These are phyloP conservation scores for Agonum fuliginosum DNA, from an alignment of 2,888 invertebrate species.

Conservation along the genomic window DNA sequence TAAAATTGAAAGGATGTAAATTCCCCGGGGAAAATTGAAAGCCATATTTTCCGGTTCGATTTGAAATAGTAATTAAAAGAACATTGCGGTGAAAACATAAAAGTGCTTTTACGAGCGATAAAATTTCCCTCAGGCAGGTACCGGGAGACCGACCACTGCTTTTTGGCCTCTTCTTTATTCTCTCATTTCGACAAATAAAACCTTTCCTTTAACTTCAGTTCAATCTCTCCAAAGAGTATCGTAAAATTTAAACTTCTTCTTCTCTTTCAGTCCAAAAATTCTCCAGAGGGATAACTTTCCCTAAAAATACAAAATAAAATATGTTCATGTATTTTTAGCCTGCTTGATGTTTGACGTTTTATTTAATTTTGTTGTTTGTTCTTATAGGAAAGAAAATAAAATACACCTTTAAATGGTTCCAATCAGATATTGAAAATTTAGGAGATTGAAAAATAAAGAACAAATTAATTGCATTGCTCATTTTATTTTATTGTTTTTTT, in stretches of 20 bases:
- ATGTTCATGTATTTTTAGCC: not conserved
- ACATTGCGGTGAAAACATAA: conserved; percentile 16
- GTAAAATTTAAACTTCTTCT: conserved; percentile 17
- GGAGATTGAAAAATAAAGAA: too few relatives aligned
- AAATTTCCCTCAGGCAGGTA: conserved; percentile 17
- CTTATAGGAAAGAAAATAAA: too few relatives aligned
- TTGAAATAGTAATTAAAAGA: conserved; percentile 24
- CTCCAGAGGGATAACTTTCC: not conserved
- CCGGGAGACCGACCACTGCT: not conserved
- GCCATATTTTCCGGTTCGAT: not conserved
- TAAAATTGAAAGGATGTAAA: conserved; percentile 10
- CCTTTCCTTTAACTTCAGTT: conserved; percentile 20
- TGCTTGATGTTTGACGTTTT: not conserved
- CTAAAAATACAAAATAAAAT: not conserved
- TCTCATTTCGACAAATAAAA: conserved; percentile 32
- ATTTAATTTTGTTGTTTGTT: not conserved
- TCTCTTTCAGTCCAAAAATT: conserved; percentile 12
- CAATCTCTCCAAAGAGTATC: conserved; percentile 45
- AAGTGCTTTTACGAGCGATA: conserved; percentile 20
- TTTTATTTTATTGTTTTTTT: too few relatives aligned
- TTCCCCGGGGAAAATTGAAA: not conserved
- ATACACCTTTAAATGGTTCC: not conserved
- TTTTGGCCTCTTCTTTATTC: conserved; percentile 8
- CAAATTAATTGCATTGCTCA: too few relatives aligned
- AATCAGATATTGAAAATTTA: not conserved